A percentile compares a stretch with the other conserved stretches of the same genome.
Evolutionary conservation across 35 echinoderm and acorn worm genomes (phyloP).

Genomic region (Apostichopus parvimensis): DNA sequence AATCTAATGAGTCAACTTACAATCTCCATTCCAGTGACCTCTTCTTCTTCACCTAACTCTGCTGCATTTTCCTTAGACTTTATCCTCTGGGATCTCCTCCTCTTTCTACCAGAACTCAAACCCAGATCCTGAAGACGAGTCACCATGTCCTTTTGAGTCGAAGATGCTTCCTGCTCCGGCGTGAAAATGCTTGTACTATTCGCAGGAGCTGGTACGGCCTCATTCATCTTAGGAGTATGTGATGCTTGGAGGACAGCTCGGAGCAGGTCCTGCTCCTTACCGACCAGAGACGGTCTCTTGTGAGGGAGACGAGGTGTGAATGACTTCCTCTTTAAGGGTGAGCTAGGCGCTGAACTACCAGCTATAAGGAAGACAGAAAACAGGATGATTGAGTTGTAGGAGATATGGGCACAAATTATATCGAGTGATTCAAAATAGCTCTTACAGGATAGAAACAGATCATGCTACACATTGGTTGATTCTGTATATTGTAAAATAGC

Average conservation of each 20-base stretch:
- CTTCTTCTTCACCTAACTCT: not conserved
- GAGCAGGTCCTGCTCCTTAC: conserved; percentile 7
- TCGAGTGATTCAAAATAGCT: too few relatives aligned
- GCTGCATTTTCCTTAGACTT: not conserved
- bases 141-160: not conserved
- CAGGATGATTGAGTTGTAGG: too few relatives aligned
- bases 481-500: too few relatives aligned
- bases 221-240: conserved; percentile 12
- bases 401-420: too few relatives aligned
- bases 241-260: conserved; percentile 18
- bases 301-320: not conserved
- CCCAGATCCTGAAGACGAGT: conserved; percentile 11
- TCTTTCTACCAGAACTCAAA: not conserved
- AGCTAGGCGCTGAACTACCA: not conserved
- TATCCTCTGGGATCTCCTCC: not conserved
- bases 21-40: not conserved
- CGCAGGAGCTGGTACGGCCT: not conserved
- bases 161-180: not conserved
- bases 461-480: too few relatives aligned
- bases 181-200: not conserved
- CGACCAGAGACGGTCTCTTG: not conserved
- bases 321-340: not conserved
- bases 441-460: too few relatives aligned
- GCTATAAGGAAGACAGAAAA: not conserved
- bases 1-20: not conserved